Conservation (phyloP, 37 sponge, comb jelly and placozoan genomes). For the Trichoplax adhaerens region DNA sequence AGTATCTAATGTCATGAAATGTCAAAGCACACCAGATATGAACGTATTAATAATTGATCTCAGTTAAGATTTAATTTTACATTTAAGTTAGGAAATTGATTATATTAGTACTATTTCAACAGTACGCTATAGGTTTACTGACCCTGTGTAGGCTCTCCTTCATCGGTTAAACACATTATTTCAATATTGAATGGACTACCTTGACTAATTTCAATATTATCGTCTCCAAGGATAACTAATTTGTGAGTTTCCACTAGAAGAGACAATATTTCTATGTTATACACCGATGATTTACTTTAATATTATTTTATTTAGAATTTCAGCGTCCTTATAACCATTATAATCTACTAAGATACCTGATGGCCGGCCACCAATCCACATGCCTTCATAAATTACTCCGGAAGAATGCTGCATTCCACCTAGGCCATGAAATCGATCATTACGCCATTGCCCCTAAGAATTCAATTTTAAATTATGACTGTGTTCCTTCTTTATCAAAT, state of each 20-base stretch:
- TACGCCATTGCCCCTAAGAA: slow-evolving; percentile 60
- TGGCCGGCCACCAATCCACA: slow-evolving; percentile 52
- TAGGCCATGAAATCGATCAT: slow-evolving; percentile 41
- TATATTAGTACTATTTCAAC: too few relatives aligned
- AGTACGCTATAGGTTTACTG: too few relatives aligned
- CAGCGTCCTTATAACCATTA: too few relatives aligned
- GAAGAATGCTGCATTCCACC: slow-evolving; percentile 37
- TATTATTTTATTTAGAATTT: too few relatives aligned
- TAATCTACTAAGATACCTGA: slow-evolving; percentile 4
- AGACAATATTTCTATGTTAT: neutral
- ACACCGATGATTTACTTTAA: too few relatives aligned
- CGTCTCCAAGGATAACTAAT: neutral
- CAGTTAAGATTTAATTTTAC: too few relatives aligned
- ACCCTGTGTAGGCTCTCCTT: slow-evolving; percentile 9
- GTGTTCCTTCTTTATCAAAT: too few relatives aligned
- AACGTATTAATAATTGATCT: too few relatives aligned
- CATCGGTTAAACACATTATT: slow-evolving; percentile 28
- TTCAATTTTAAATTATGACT: neutral
- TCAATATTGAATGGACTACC: slow-evolving; percentile 22
- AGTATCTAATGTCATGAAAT: slow-evolving; percentile 11
- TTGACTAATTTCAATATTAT: slow-evolving; percentile 19
- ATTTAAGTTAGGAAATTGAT: too few relatives aligned
- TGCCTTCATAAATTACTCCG: slow-evolving; percentile 33
- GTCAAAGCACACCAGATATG: too few relatives aligned
- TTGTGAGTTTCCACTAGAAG: neutral